Evolutionary conservation across 2,888 invertebrate genomes (phyloP).

Genomic region (Scaptomyza reducta): DNA sequence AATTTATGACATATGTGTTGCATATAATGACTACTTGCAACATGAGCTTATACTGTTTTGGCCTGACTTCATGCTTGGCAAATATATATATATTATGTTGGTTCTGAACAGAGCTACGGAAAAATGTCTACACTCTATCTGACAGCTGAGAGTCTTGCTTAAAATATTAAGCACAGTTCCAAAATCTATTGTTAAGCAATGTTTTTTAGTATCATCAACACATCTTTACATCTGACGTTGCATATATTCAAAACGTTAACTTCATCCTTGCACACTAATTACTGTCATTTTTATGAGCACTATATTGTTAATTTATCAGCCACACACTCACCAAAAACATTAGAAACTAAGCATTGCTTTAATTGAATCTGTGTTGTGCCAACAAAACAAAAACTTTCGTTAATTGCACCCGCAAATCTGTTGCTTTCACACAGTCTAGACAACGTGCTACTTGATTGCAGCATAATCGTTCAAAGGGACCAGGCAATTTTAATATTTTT

Average conservation of each 20-base stretch:
- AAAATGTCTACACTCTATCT: no score
- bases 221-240: background rate
- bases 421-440: conserved; percentile 41
- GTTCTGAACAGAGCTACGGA: no score
- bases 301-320: background rate
- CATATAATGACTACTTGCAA: background rate
- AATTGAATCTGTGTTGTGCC: background rate
- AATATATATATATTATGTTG: no score
- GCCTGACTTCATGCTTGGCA: background rate
- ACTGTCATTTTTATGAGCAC: background rate
- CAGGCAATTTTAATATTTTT: conserved; percentile 17
- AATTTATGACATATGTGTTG: background rate
- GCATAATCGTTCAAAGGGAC: conserved; percentile 3
- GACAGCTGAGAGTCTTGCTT: no score
- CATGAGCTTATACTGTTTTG: background rate
- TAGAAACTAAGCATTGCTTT: conserved; percentile 7
- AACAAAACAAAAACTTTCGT: conserved; percentile 5
- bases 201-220: background rate
- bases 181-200: no score
- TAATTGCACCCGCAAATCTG: conserved; percentile 43
- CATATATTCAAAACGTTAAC: background rate
- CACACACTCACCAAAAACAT: background rate
- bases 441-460: conserved; percentile 10
- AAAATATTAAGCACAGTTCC: no score
- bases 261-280: background rate